Conservation (phyloP, 2,113 vertebrate genomes). For the Calyptommatus sinebrachiatus region DNA sequence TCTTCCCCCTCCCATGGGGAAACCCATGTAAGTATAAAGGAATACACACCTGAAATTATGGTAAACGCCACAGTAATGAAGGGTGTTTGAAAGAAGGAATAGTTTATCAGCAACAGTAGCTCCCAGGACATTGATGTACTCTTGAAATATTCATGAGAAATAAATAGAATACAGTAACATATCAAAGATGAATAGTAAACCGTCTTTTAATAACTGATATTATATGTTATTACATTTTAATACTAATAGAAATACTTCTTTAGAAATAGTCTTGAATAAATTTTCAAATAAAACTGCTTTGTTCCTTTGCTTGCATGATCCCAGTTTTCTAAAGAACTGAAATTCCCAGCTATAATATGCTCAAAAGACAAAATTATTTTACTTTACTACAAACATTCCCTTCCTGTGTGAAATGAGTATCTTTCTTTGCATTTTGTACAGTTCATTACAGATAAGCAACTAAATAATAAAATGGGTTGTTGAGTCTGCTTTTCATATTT, state of each 20-base stretch:
- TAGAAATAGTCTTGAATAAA: neutral
- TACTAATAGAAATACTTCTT: neutral
- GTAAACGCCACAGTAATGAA: too few relatives aligned
- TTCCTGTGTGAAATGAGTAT: neutral
- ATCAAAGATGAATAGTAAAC: neutral
- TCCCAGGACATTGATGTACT: neutral
- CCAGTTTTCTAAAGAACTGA: neutral
- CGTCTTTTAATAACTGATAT: conserved; percentile 8
- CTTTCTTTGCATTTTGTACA: neutral
- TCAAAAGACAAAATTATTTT: neutral
- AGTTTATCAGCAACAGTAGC: too few relatives aligned
- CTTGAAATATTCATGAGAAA: neutral
- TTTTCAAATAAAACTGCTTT: neutral
- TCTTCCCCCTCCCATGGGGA: too few relatives aligned
- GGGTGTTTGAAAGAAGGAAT: too few relatives aligned
- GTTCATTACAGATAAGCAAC: conserved; percentile 20
- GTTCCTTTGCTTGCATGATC: neutral
- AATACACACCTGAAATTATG: too few relatives aligned
- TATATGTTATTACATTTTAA: conserved; percentile 1
- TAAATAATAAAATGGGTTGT: neutral
- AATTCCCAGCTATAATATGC: neutral
- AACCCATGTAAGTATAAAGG: too few relatives aligned
- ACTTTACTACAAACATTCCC: neutral
- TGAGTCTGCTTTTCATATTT: neutral
- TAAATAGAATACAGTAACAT: neutral